phyloP scores from a whole-genome alignment of 2,113 vertebrate species.

The Macquaria ambigua region DNA sequence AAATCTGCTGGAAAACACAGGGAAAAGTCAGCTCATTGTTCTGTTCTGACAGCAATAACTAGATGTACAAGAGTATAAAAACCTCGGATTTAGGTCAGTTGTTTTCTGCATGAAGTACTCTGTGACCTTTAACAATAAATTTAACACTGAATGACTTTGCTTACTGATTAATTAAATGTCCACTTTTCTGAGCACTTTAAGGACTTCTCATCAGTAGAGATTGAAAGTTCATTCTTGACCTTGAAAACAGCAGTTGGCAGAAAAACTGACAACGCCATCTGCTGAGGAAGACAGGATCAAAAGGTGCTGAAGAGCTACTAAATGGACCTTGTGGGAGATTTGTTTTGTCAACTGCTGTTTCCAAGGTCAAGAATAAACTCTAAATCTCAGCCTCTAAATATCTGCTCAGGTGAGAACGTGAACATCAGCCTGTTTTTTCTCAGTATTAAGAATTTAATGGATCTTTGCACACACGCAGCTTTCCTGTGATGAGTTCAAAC shows the following conservation, averaged over 20 bases:
- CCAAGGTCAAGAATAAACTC: background rate
- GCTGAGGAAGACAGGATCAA: background rate
- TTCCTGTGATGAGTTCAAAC: background rate
- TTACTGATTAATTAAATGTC: background rate
- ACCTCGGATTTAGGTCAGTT: background rate
- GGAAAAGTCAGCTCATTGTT: conserved; percentile 15
- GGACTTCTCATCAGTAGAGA: background rate
- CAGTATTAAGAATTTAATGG: too few species aligned
- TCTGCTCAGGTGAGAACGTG: background rate
- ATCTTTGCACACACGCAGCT: background rate
- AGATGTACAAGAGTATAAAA: background rate
- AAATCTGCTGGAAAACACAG: background rate
- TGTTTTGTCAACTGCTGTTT: conserved; percentile 3
- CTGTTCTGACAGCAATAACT: background rate
- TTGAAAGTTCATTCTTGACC: background rate
- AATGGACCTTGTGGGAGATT: background rate
- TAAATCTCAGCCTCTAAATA: background rate
- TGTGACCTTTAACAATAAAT: background rate
- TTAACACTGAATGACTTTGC: background rate
- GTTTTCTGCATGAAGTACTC: background rate
- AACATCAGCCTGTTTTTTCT: background rate
- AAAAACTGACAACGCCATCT: background rate
- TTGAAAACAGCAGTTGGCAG: background rate
- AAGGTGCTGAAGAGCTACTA: background rate
- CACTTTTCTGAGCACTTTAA: background rate